phyloP scores from a whole-genome alignment of 2,113 vertebrate species.

The Sterrhoptilus dennistouni region DNA sequence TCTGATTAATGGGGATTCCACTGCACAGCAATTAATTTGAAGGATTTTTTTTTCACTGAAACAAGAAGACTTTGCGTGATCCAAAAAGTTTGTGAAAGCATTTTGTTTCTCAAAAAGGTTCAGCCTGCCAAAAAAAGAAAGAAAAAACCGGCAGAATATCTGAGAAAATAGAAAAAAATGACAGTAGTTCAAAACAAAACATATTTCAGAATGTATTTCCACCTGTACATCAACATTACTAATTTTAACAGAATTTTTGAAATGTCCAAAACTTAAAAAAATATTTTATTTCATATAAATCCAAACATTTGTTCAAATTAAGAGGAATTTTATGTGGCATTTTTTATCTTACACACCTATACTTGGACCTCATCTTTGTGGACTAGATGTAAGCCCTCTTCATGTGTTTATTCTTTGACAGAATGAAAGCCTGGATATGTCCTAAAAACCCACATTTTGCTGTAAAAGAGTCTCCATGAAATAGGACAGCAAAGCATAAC shows the following conservation, averaged over 20 bases:
- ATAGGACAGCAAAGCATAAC: background rate
- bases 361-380: background rate
- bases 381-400: background rate
- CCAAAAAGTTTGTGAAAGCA: background rate
- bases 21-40: background rate
- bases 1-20: background rate
- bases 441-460: background rate
- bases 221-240: background rate
- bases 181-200: background rate
- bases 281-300: background rate
- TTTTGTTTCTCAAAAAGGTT: background rate
- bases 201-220: background rate
- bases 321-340: background rate
- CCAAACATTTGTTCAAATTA: background rate
- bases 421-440: background rate
- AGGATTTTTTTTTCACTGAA: background rate
- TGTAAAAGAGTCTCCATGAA: background rate
- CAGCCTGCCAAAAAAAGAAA: background rate
- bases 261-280: background rate
- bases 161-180: background rate
- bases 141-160: background rate
- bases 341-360: background rate
- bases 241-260: fast-evolving
- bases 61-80: background rate
- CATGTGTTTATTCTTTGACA: background rate